Conservation (phyloP, 64 coral and sea anemone species). For the Hydrozoanthus tunicans region DNA sequence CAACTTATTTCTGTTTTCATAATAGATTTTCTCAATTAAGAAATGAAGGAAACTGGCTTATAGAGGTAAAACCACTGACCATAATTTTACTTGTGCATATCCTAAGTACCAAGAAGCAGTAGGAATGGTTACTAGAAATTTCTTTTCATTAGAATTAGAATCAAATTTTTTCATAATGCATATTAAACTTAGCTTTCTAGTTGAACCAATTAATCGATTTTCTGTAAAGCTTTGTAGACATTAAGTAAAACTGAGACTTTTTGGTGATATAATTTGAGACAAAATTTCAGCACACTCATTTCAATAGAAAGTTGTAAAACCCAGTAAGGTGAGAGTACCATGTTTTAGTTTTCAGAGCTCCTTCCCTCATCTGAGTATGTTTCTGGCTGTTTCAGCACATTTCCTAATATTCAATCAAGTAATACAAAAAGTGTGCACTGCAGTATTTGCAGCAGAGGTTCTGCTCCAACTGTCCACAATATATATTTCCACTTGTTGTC, state of each 20-base stretch:
- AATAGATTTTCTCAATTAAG: constrained; percentile 58
- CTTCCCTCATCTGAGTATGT: neutral
- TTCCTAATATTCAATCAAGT: neutral
- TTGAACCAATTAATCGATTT: no score
- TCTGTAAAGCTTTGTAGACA: no score
- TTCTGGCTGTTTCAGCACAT: neutral
- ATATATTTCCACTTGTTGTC: no score
- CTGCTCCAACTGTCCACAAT: neutral
- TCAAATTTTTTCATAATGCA: no score
- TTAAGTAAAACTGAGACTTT: neutral
- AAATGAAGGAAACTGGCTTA: constrained; percentile 88
- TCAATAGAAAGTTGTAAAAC: neutral
- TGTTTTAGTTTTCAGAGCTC: neutral
- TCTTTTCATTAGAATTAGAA: no score
- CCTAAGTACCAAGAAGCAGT: no score
- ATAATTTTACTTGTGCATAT: neutral
- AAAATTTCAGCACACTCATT: neutral
- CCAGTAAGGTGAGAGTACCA: neutral
- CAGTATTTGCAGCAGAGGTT: neutral
- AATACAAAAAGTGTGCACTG: neutral
- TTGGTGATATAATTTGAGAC: neutral
- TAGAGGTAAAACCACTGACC: constrained; percentile 64
- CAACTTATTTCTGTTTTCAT: neutral
- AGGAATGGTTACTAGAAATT: no score
- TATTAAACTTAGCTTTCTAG: no score